Base-by-base conservation (phyloP, 1,140 invertebrate genomes). In the Drosophila murphyi region DNA sequence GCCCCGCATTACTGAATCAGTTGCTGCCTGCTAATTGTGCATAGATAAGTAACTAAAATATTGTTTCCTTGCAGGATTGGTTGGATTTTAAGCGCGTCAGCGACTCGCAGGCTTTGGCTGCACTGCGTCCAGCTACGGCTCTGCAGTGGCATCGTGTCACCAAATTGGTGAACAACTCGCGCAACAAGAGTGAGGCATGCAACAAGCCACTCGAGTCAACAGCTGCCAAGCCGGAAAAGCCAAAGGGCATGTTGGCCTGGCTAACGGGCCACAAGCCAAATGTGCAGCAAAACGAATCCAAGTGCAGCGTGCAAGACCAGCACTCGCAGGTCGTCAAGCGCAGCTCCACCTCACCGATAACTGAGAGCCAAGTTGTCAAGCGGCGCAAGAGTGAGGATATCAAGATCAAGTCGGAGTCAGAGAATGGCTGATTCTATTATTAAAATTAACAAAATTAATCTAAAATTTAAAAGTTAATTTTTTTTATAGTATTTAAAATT, bases 101-200 rank as follows among this genome's bases (percentile, higher is more conserved):
- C 47, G 81, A 93, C 43, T 91, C 94, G 8, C 92, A 94, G 89
- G 95, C 95, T 3, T 65, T 96, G 59, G 82, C 91, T 39, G 88
- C 93, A 34, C 77, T 96, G 12, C 93, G 93, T 75, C 94, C 95
- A 32, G 83, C 93, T 3, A 92, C 83, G 51, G 81, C 93, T 10
- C 80, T 97, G 28, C 80, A 91, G 20, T 96, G 95, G 94, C 95
- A 97, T 91, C 94, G 94, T 39, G 96, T 97, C 4, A 95, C 95
- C 2, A 94, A 93, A 55, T 65, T 93, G 55, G 96, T 97, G 0
- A 97, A 97, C 87, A 96, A 96, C 89, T 95, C 96, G 1, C 92
- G 94, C 45, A 94, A 96, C 89, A 96, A 97, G 92, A 94, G 94
- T 63, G 82, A 93, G n/a, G 93, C 95, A 62, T 96, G 96, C 76